Evolutionary conservation across 2,113 vertebrate species (phyloP), one percentile per base, ranked within the genome.

Genomic region (Phrynocephalus versicolor): DNA sequence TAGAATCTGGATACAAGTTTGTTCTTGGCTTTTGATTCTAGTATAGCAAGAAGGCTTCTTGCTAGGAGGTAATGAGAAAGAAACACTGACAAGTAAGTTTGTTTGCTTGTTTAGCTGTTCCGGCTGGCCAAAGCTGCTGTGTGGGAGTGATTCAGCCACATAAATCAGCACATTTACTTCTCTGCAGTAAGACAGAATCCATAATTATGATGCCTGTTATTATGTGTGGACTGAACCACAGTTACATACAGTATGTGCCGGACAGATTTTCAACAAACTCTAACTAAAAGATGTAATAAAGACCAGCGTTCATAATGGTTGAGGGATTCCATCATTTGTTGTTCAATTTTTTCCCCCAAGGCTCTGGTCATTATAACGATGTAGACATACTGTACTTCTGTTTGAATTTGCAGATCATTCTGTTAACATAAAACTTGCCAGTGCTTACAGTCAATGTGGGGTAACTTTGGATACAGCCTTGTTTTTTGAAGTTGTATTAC

Each of bases 401-500:
- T 16, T 73, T 64, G 37, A 45, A 75, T 33, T 12, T 65, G 39
- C 21, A 15, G n/a, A 33, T 60, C 58, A 60, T 79, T 62, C 60
- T 84, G 14, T 9, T 79, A 45, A 30, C 7, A 82, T 89, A 89
- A 93, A 91, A 94, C 86, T 75, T 91, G 25, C 87, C 67, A 62
- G 8, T 91, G 87, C 74, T 89, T 88, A 41, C 80, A 65, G 77
- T 65, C 8, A 27, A 21, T 19, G 12, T 65, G 18, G 62, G 27
- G 27, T 65, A 25, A 25, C 78, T 88, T 93, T 84, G 91, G 88
- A 79, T 90, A 88, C 41, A 88, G 79, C 37, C 76, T 85, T 72
- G 65, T 85, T 81, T 93, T 83, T 88, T 91, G 92, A 91, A 92
- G 55, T 85, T 84, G 69, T 15, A 41, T 73, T 88, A 85, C 86